Evolutionary conservation across 2,797 vertebrate genomes (phyloP), one percentile per base, ranked within the genome.

Genomic region (Sebastes wilsoni): DNA sequence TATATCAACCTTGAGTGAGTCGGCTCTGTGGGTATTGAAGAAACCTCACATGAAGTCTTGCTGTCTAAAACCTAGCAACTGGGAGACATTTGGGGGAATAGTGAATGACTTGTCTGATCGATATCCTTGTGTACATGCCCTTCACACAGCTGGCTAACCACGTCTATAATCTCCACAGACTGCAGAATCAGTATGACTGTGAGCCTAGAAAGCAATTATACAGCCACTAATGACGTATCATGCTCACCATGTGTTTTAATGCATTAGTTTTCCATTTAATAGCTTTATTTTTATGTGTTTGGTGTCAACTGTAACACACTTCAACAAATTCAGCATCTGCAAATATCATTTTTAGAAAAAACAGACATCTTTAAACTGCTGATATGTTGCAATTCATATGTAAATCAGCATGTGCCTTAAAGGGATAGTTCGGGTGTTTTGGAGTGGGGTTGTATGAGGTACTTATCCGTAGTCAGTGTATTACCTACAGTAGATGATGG

Each of bases 91-190:
- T 76, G 54, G 65, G 65, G 70, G 30, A 78, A 77, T 58, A 38
- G 46, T 61, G 32, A 86, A 78, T 66, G 72, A 81, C 61, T 58
- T 52, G 30, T 3, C n/a, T 27, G 49, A 82, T 89, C 77, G 75
- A 65, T 65, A 82, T 91, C 11, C 12, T 46, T 56, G 76, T 68
- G 72, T 62, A 42, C 27, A 23, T 70, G 77, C 25, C 77, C 54
- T 87, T 79, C 28, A 59, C 65, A 74, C 77, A 79, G 77, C 13
- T 64, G 73, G 66, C 25, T 66, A 60, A 85, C 42, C 64, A 67
- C 25, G 22, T 77, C 52, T 61, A 32, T 59, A 58, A 74, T 65
- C 70, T 75, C 62, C 11, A 49, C 22, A 84, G 68, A 46, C 18
- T 25, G 54, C 64, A 38, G 34, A 12, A 66, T 23, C 38, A 52